phyloP scores from a whole-genome alignment of 1,140 invertebrate genomes.

The Diuraphis noxia region DNA sequence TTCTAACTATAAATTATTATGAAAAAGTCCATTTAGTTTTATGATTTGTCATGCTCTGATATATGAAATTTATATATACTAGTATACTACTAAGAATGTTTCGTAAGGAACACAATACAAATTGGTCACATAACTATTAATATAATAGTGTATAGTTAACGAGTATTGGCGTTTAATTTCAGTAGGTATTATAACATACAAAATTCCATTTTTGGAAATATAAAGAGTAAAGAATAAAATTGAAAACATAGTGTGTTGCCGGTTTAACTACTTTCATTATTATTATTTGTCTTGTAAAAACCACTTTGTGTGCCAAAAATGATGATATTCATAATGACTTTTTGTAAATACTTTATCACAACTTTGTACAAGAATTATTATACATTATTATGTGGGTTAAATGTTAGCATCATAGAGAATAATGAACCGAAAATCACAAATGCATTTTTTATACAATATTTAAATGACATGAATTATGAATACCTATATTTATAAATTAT shows the following conservation, averaged over 20 bases:
- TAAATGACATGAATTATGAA: constrained; percentile 9
- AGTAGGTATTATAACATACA: not conserved
- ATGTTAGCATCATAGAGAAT: not conserved
- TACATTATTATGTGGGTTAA: not conserved
- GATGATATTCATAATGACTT: not conserved
- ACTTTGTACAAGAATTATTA: not conserved
- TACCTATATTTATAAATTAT: not conserved
- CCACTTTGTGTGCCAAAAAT: not conserved
- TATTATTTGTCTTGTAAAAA: constrained; percentile 11
- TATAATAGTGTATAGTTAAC: constrained; percentile 1
- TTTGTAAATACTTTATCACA: not conserved
- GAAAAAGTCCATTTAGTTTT: not conserved
- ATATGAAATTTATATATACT: constrained; percentile 28
- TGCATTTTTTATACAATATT: not conserved
- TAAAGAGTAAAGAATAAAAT: constrained; percentile 4
- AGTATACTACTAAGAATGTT: not conserved
- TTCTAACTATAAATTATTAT: not conserved
- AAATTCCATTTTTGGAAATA: not conserved
- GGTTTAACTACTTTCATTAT: constrained; percentile 2
- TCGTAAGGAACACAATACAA: constrained; percentile 10
- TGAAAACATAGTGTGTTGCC: not conserved
- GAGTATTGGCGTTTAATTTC: constrained; percentile 1
- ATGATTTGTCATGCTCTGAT: constrained; percentile 28
- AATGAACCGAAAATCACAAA: not conserved
- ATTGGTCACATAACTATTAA: not conserved